Evolutionary conservation across 2,113 vertebrate species (phyloP), one percentile per base, ranked within the genome.

Genomic region (Halcyon malimbica): DNA sequence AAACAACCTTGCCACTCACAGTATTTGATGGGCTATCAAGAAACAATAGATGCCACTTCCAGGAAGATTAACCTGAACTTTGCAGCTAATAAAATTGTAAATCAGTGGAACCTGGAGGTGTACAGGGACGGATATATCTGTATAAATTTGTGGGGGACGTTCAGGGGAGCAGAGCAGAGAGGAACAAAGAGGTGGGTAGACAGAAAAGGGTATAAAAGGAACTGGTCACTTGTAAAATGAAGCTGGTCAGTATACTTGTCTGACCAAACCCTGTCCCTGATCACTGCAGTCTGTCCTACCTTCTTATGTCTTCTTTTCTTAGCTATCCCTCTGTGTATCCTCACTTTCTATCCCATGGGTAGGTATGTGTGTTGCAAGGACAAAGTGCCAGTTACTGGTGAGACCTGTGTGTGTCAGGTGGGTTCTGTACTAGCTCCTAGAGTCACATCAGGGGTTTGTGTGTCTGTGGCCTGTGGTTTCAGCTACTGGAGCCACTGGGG

Each of bases 121-220:
- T 21, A 8, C 46, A 91, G 71, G 53, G 29, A 60, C 19, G 18
- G 46, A 51, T 20, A 63, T 46, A 74, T 35, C 59, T 69, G 35
- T 46, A 48, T 17, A 62, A 39, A 65, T 9, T 17, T 0, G 0
- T 26, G 11, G 14, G 9, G 26, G 10, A 51, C 0, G 0, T 69
- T 10, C 10, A n/a, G 26, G 18, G 16, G 13, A 79, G 10, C 31
- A 42, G 33, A 71, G 10, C 41, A 75, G 28, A 44, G n/a, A 65
- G 57, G 31, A 70, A 9, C 13, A 64, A 69, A 82, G 21, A 35
- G 5, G 14, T 82, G 42, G 11, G 10, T 64, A 29, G 9, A 26
- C 33, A 59, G 64, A 59, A 57, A 59, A 64, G 7, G 10, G 4
- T 69, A 28, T 35, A 33, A 74, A 69, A 39, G 25, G 42, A 14